Conservation (phyloP, 2,888 invertebrate species). For the Dilophus febrilis region DNA sequence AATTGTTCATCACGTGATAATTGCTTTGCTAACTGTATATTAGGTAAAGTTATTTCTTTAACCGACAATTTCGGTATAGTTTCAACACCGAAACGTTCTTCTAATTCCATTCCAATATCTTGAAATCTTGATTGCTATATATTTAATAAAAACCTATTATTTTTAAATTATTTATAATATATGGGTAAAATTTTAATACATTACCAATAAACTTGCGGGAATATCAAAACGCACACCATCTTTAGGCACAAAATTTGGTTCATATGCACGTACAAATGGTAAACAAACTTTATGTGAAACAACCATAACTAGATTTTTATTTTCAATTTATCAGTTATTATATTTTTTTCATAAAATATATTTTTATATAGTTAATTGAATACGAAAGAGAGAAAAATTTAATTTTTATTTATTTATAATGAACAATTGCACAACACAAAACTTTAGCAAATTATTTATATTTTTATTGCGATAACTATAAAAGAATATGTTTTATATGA, state of each 20-base stretch:
- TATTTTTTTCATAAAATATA: no score
- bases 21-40: constrained; percentile 15
- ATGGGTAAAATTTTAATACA: background rate
- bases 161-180: no score
- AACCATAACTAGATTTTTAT: background rate
- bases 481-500: no score
- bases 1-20: constrained; percentile 20
- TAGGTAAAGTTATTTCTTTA: constrained; percentile 15
- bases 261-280: background rate
- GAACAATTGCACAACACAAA: no score
- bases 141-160: no score
- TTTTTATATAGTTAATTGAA: no score
- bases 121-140: constrained; percentile 10
- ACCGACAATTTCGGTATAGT: constrained; percentile 13
- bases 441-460: no score
- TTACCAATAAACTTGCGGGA: constrained; percentile 5
- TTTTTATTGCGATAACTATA: no score
- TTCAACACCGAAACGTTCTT: constrained; percentile 12
- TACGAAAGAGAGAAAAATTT: no score
- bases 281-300: background rate
- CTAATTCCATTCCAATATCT: constrained; percentile 13
- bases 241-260: constrained; percentile 7
- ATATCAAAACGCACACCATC: constrained; percentile 5
- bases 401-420: no score
- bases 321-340: no score